A percentile compares a stretch with the other conserved stretches of the same genome.
These are phyloP conservation scores for Neomonachus schauinslandi DNA, from an alignment of 2,113 vertebrate genomes.

Conservation along the genomic window DNA sequence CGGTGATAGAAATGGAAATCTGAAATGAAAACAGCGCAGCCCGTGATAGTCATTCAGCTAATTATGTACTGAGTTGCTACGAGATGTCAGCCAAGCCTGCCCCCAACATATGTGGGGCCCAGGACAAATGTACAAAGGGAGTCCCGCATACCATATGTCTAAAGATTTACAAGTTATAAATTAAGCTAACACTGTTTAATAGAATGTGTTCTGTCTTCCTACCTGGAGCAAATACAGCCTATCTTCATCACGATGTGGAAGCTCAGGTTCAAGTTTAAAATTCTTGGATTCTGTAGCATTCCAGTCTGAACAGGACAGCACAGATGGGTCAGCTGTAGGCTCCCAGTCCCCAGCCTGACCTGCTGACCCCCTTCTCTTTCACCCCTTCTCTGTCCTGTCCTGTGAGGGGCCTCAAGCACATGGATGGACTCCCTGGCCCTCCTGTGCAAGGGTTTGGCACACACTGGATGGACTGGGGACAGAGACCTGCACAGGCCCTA, in stretches of 20 bases:
- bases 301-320: not conserved
- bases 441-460: not conserved
- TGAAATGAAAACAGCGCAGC: not conserved
- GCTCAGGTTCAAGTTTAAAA: not conserved
- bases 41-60: not conserved
- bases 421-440: not conserved
- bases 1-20: not conserved
- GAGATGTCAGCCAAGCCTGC: not conserved
- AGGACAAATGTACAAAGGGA: not conserved
- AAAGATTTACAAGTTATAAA: constrained; percentile 10
- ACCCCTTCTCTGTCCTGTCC: not conserved
- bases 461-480: too few species aligned
- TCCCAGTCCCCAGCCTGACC: not conserved
- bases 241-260: not conserved
- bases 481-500: not conserved
- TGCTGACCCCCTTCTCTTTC: not conserved
- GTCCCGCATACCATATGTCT: not conserved
- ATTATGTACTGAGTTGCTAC: not conserved
- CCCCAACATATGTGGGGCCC: not conserved
- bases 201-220: not conserved
- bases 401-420: not conserved
- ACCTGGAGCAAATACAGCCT: not conserved
- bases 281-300: not conserved
- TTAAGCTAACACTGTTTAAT: not conserved
- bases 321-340: not conserved